Evolutionary conservation across 2,797 vertebrate species (phyloP), one percentile per base, ranked within the genome.

Genomic region (Monodelphis domestica): DNA sequence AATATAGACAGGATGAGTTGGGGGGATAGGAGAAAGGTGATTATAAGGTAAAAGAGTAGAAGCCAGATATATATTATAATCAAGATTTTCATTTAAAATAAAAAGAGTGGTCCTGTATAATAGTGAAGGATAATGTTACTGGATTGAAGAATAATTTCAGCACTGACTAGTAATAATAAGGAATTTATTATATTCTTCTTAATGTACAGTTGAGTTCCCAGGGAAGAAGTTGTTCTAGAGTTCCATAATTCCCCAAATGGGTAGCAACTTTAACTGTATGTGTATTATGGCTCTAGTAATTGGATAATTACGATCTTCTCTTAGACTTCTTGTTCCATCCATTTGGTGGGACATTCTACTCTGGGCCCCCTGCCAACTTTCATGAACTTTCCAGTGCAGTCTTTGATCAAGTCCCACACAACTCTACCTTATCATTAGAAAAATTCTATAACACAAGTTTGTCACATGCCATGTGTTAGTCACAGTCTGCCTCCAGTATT

Each of bases 401-500:
- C 95, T 95, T 95, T 95, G 59, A 92, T 93, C 91, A 94, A 59
- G 78, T 87, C 38, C 93, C 88, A 89, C 78, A 28, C 51, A 87
- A 89, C 88, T 7, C 1, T 4, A 53, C 63, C 59, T 91, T 95
- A 95, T 95, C 91, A 88, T 93, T 89, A 94, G 94, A 15, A 88
- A 89, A 45, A 30, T 89, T 96, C 96, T 93, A 91, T 33, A 92
- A 29, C 89, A 78, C 3, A 30, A 28, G 91, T 28, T 17, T 57
- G 89, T 94, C 90, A 91, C 70, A 93, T 92, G 89, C 89, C 56
- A 5, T 70, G 90, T 91, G 91, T 94, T 94, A 96, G 94, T 95
- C 94, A 78, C 90, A 93, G 95, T 92, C 94, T 96, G 95, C 94
- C 96, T 96, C 90, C 15, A 38, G 92, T 45, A 87, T 95, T 95